Evolutionary conservation across 2,113 vertebrate genomes (phyloP).

Genomic region (Trematomus loennbergii): DNA sequence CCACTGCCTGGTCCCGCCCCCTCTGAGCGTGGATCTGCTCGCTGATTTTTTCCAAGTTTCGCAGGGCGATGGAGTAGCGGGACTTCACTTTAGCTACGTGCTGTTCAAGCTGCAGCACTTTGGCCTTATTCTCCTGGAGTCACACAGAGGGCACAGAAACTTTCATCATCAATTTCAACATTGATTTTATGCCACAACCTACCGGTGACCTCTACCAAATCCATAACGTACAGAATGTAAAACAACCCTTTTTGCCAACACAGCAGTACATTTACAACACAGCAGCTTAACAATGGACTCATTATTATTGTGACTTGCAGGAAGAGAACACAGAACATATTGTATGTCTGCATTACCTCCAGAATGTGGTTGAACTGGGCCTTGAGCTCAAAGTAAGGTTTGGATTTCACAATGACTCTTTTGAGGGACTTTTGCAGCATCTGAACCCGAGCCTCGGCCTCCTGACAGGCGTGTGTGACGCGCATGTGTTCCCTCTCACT

Average conservation of each 20-base stretch:
- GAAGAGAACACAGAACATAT: neutral
- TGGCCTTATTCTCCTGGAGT: conserved; percentile 90
- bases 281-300: neutral
- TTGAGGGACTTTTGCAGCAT: conserved; percentile 92
- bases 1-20: conserved; percentile 65
- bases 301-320: neutral
- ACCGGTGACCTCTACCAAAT: conserved; percentile 32
- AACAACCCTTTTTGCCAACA: neutral
- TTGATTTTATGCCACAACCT: conserved; percentile 39
- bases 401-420: conserved; percentile 92
- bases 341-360: conserved; percentile 83
- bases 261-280: conserved; percentile 21
- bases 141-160: conserved; percentile 45
- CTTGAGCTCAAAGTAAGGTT: conserved; percentile 95
- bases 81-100: conserved; percentile 90
- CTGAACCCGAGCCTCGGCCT: conserved; percentile 92
- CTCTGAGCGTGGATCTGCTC: conserved; percentile 93
- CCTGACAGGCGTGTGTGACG: conserved; percentile 91
- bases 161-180: conserved; percentile 29
- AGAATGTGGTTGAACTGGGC: conserved; percentile 94
- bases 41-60: conserved; percentile 94
- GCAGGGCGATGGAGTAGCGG: conserved; percentile 89
- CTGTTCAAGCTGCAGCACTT: conserved; percentile 89
- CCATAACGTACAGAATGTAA: conserved; percentile 8
- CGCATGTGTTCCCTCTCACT: conserved; percentile 94